These are phyloP conservation scores for Physeter macrocephalus DNA, from an alignment of 2,113 vertebrate genomes.

Conservation along the genomic window DNA sequence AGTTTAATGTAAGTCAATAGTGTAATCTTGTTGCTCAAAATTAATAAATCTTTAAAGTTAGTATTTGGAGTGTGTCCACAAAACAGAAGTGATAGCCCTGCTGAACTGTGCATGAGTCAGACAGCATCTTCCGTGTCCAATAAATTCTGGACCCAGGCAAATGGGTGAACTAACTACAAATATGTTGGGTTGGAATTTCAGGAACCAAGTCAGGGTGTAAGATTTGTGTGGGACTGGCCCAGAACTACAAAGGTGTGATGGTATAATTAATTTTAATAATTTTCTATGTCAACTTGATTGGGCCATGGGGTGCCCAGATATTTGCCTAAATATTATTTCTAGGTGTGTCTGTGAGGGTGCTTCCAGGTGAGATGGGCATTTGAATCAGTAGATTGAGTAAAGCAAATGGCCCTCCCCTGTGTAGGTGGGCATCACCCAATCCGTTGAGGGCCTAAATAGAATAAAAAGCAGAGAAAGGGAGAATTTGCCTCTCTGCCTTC, in stretches of 20 bases:
- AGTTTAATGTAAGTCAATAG: not conserved
- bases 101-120: not conserved
- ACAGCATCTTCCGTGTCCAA: not conserved
- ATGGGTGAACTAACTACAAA: not conserved
- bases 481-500: not conserved
- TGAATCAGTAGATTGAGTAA: not conserved
- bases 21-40: not conserved
- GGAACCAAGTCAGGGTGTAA: not conserved
- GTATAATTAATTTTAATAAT: not conserved
- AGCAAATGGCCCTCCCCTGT: not conserved
- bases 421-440: not conserved
- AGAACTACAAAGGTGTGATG: not conserved
- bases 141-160: not conserved
- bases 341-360: not conserved
- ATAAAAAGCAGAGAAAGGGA: not conserved
- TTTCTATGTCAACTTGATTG: not conserved
- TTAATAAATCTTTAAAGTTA: not conserved
- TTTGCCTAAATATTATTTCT: not conserved
- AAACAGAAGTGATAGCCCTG: not conserved
- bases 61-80: not conserved
- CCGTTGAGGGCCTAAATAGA: not conserved
- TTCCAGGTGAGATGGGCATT: not conserved
- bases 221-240: not conserved
- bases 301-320: not conserved
- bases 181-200: not conserved